Conservation (phyloP, 2,797 vertebrate species). For the Ambastaia sidthimunki region DNA sequence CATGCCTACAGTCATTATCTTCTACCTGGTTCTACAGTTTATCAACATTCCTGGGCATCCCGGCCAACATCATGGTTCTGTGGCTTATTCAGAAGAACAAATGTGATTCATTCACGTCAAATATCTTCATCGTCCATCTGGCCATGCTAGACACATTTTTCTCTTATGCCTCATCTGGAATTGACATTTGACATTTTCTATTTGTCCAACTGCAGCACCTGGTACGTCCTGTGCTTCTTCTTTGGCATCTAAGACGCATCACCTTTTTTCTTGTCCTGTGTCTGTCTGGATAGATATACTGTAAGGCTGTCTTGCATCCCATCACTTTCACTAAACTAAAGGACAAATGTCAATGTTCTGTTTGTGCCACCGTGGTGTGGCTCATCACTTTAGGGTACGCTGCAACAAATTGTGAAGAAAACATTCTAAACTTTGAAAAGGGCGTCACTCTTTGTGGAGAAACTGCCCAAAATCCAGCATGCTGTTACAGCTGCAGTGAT, state of each 20-base stretch:
- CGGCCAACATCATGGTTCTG: constrained; percentile 77
- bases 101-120: constrained; percentile 74
- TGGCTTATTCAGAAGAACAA: constrained; percentile 78
- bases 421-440: constrained; percentile 69
- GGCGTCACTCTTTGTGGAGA: constrained; percentile 70
- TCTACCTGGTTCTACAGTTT: constrained; percentile 76
- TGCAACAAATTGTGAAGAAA: constrained; percentile 65
- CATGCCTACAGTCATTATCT: constrained; percentile 70
- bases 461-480: constrained; percentile 46
- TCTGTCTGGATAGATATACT: constrained; percentile 81
- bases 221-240: constrained; percentile 77
- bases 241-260: constrained; percentile 79
- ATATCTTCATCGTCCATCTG: constrained; percentile 78
- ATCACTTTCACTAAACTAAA: constrained; percentile 78
- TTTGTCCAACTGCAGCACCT: constrained; percentile 65
- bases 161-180: constrained; percentile 77
- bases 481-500: constrained; percentile 50
- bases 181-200: constrained; percentile 70
- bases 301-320: constrained; percentile 79
- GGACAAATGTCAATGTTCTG: constrained; percentile 67
- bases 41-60: constrained; percentile 79
- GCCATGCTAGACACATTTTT: constrained; percentile 76
- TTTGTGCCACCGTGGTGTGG: constrained; percentile 68
- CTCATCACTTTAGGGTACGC: constrained; percentile 73
- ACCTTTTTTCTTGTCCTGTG: constrained; percentile 77